Base-by-base conservation (phyloP, 2,888 invertebrate genomes). In the Plemyria rubiginata region DNA sequence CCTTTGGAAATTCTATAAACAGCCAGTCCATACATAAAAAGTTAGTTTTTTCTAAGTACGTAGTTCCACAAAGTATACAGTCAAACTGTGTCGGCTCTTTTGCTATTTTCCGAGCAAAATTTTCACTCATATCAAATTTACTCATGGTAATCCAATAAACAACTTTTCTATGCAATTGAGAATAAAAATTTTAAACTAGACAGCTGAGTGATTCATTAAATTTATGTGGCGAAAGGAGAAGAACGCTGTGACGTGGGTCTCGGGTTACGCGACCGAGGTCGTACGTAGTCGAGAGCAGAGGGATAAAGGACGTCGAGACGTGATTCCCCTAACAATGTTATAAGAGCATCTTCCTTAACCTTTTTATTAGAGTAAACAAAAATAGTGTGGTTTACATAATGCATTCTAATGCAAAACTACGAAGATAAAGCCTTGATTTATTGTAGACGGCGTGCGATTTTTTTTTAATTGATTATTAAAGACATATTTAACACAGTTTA, bases 181-280 rank as follows among this genome's bases (percentile, higher is more conserved):
- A 65, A 64, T 66, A 62, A 62, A 64, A 62, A 66, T 66, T 62
- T 68, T 62, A 55, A 63, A 54, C 50, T 48, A 45, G 60, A 65
- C 54, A 63, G 51, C 58, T 58, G 56, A 51, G 65, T 64, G 58
- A 66, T 59, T 62, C 52, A 60, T 62, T 66, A 38, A 57, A 65
- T 61, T 61, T 63, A 62, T 67, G 53, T 59, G 66, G 64, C 53
- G 54, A 66, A 65, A 60, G 54, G 16, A 56, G 46, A 36, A 38
- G 54, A 54, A 54, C 60, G 49, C 56, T 60, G 43, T 66, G 70
- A 70, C 60, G 53, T 54, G 57, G 67, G 70, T 62, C 48, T 66
- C 67, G 52, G 61, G 62, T 60, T 67, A 60, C 60, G 32, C 49
- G 36, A 43, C 15, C 22, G 38, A 56, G 46, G 11, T n/a, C n/a